Evolutionary conservation across 2,888 invertebrate species (phyloP), one percentile per base, ranked within the genome.

Genomic region (Euplexia lucipara): DNA sequence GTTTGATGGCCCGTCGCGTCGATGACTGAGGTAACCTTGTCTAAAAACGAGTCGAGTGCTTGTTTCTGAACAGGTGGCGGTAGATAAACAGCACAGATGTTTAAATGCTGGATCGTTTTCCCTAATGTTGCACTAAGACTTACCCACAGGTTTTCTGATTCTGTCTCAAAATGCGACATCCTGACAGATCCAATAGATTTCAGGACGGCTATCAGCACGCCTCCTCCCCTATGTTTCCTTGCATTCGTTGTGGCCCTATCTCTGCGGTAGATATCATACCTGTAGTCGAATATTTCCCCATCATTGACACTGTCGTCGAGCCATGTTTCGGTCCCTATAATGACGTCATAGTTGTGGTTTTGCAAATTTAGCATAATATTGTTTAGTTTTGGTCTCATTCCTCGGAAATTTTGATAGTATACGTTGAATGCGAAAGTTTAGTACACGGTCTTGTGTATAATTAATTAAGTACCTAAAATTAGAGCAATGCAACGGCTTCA

Each of bases 231-330:
- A 2, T 8, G 18, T 7, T 16, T 34, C 3, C 44, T 30, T n/a
- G n/a, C 26, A 18, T 32, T 20, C 10, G 48, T 49, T 5, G n/a
- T n/a, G n/a, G n/a, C n/a, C n/a, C n/a, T n/a, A n/a, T n/a, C n/a
- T n/a, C n/a, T n/a, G n/a, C n/a, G n/a, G n/a, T n/a, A n/a, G n/a
- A n/a, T n/a, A n/a, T n/a, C n/a, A n/a, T n/a, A n/a, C n/a, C n/a
- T n/a, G 48, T 20, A 47, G 32, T 47, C 47, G 1, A 47, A 9
- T n/a, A 47, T 47, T 32, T 47, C 47, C 6, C 47, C 47, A 8
- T 47, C 49, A 12, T 37, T 49, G 1, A 49, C 22, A 37, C 14
- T 9, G 6, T 49, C 49, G 9, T 49, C 37, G 4, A 20, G 0
- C 35, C 22, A 30, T 41, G n/a, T n/a, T n/a, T n/a, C n/a, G n/a